Evolutionary conservation across 2,888 invertebrate genomes (phyloP), one percentile per base, ranked within the genome.

Genomic region (Teinopalpus imperialis): DNA sequence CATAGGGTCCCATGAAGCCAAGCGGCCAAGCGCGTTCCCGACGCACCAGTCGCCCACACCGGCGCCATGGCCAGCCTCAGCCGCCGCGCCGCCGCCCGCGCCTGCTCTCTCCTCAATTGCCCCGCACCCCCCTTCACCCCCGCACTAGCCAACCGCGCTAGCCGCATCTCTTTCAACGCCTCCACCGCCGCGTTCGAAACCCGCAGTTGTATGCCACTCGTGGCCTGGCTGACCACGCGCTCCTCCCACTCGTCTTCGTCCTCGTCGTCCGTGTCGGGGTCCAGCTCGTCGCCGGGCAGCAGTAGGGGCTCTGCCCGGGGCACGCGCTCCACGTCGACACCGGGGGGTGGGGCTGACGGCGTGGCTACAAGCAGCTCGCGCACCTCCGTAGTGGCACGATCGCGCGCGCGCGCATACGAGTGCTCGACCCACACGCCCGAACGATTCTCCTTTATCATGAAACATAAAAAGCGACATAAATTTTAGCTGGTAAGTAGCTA

Each of bases 391-490:
- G 48, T 46, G 9, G 58, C 53, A 27, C 57, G 51, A 35, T 57
- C 61, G 8, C 66, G 61, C 10, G 63, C 59, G 14, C 80, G 71
- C 46, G 82, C 82, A 59, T 83, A 83, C 58, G 82, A 81, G 63
- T 83, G 83, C 68, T 83, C 82, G 56, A 70, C 68, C 79, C 80
- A 80, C 52, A 83, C 81, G 47, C 73, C 76, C 12, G 44, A 49
- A 7, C 63, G 61, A 2, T 45, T 46, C 31, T 62, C 61, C 61
- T 64, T 52, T 2, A 7, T n/a, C 4, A 7, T 3, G 1, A 1
- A 4, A 2, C 9, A 10, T 18, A 1, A 23, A 4, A 18, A 5
- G 16, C 9, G 16, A 3, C 16, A 16, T 3, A 16, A 16, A 16
- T 16, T 16, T 16, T n/a, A n/a, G 16, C 16, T 16, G 2, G 2